These are phyloP conservation scores for Macroramphosus scolopax DNA, from an alignment of 2,797 vertebrate species.

Conservation along the genomic window DNA sequence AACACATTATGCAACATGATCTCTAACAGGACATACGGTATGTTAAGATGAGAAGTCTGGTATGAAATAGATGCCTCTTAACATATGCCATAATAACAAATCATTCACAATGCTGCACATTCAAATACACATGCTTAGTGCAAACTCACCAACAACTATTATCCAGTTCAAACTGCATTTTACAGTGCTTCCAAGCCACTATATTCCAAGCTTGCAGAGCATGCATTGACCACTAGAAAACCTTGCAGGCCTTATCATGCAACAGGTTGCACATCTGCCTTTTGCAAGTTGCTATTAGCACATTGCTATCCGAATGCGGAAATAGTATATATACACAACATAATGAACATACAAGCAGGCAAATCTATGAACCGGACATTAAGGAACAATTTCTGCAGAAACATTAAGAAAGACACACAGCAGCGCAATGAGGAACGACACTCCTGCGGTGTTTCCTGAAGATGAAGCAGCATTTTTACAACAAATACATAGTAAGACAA, in stretches of 20 bases:
- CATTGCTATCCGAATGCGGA: too few relatives aligned
- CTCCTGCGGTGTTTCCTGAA: too few relatives aligned
- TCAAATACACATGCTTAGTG: slow-evolving; percentile 3
- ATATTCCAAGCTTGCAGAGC: slow-evolving; percentile 44
- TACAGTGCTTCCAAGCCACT: slow-evolving; percentile 1
- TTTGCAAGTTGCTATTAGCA: slow-evolving; percentile 4
- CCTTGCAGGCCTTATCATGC: slow-evolving; percentile 26
- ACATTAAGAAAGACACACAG: neutral
- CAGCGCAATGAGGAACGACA: slow-evolving; percentile 3
- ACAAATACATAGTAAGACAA: neutral
- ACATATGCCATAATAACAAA: neutral
- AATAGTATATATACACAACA: neutral
- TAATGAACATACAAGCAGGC: neutral
- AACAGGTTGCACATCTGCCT: slow-evolving; percentile 7
- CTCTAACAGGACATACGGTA: too few relatives aligned
- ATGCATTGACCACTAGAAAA: slow-evolving; percentile 1
- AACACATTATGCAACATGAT: slow-evolving; percentile 21
- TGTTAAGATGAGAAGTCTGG: too few relatives aligned
- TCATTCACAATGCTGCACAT: neutral
- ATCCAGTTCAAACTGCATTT: too few relatives aligned
- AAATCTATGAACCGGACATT: slow-evolving; percentile 4
- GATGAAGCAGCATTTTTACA: neutral
- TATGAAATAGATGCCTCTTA: slow-evolving; percentile 1
- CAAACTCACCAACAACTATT: neutral
- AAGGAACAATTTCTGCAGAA: slow-evolving; percentile 2